Evolutionary conservation across 1,140 invertebrate genomes (phyloP), one percentile per base, ranked within the genome.

Genomic region (Leptinotarsa lineolata): DNA sequence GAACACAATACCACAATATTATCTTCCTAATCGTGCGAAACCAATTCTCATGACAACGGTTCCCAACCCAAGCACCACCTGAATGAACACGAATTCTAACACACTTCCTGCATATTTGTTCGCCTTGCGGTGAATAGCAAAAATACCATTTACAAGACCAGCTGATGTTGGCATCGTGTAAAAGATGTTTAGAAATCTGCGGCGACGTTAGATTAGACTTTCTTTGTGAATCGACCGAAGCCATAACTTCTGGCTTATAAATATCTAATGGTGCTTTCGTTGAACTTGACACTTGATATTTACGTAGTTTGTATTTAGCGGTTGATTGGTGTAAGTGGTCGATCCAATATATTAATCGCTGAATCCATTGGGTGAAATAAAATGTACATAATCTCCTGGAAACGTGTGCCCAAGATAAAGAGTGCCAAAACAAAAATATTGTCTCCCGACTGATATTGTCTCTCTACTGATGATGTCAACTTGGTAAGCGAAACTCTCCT

Each of bases 271-370:
- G 48, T 13, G 48, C 48, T 54, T 54, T 54, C 48, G 48, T 54
- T 54, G 48, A 54, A 54, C 48, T 54, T 54, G 48, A 54, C 16
- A 54, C n/a, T 54, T 54, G 48, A 54, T 54, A 54, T 54, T 54
- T n/a, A n/a, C 6, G n/a, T 18, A 54, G 48, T 54, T 54, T 18
- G 48, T 54, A 16, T 12, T 15, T 54, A n/a, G 4, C 48, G 48
- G 48, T 54, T 54, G 15, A 54, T 16, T 54, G 16, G 48, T 54
- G 48, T n/a, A 13, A 4, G 13, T 18, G 48, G 16, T 54, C 16
- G 48, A n/a, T 39, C 1, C 30, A 39, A 39, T 39, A 39, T 39
- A 11, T 11, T 39, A 39, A 2, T 39, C 30, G 30, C 30, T 39
- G 30, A 39, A 39, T 11, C 8, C 2, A 39, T 39, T 39, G 30